These are phyloP conservation scores for Notarius lentiginosus DNA, from an alignment of 2,113 vertebrate species.

Conservation along the genomic window DNA sequence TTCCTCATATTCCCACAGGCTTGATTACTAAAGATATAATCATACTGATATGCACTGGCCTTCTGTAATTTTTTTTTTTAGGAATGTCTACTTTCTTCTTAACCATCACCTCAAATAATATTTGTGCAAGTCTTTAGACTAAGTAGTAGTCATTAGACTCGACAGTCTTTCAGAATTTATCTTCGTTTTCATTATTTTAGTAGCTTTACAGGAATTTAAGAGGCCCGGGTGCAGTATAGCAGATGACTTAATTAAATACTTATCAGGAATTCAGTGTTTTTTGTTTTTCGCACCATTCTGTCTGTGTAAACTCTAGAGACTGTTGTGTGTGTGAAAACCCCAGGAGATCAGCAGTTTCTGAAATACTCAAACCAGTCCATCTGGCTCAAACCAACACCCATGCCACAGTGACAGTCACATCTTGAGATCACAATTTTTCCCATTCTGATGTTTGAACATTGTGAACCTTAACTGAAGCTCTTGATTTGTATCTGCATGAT, in stretches of 20 bases:
- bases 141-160: conserved; percentile 14
- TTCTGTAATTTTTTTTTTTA: neutral
- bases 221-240: neutral
- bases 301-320: no score
- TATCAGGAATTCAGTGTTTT: neutral
- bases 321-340: no score
- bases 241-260: neutral
- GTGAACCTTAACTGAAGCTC: no score
- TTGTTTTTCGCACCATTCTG: no score
- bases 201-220: neutral
- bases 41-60: neutral
- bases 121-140: conserved; percentile 16
- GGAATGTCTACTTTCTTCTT: conserved; percentile 18
- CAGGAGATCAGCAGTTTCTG: no score
- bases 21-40: neutral
- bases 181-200: neutral
- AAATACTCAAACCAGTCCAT: no score
- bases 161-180: neutral
- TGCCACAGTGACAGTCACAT: no score
- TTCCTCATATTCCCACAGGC: conserved; percentile 5
- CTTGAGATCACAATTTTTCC: no score
- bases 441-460: no score
- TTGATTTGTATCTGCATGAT: no score
- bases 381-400: no score
- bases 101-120: conserved; percentile 8